Evolutionary conservation across 2,797 vertebrate species (phyloP).

Genomic region (Micromesistius poutassou): DNA sequence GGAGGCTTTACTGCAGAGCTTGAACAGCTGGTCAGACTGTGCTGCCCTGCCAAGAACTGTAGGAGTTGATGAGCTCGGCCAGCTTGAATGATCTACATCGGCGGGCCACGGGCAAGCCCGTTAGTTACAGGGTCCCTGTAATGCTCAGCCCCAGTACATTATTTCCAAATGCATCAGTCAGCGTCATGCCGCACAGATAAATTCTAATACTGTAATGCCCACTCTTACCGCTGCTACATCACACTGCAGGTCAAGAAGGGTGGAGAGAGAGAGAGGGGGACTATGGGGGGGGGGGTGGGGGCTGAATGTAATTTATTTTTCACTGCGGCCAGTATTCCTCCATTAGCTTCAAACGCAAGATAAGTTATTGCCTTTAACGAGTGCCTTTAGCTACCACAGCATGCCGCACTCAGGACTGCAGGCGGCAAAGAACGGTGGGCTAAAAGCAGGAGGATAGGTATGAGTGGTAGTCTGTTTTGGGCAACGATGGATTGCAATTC

Average conservation of each 20-base stretch:
- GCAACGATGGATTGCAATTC: neutral
- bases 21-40: constrained; percentile 46
- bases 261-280: constrained; percentile 68
- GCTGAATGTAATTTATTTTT: constrained; percentile 85
- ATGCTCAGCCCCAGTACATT: constrained; percentile 92
- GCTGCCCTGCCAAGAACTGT: constrained; percentile 60
- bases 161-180: constrained; percentile 98
- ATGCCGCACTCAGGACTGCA: constrained; percentile 66
- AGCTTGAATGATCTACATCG: constrained; percentile 89
- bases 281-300: constrained; percentile 66
- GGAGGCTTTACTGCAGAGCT: constrained; percentile 46
- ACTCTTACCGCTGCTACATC: constrained; percentile 81
- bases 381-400: constrained; percentile 76
- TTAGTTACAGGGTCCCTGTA: constrained; percentile 89
- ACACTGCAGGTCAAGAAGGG: constrained; percentile 89
- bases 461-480: constrained; percentile 31
- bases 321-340: constrained; percentile 92
- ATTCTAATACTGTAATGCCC: constrained; percentile 90
- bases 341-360: constrained; percentile 83
- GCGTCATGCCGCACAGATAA: constrained; percentile 82
- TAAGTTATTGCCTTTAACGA: constrained; percentile 84
- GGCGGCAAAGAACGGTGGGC: constrained; percentile 35
- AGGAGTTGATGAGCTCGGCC: constrained; percentile 81
- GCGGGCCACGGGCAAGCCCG: constrained; percentile 85
- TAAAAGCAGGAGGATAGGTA: constrained; percentile 13